phyloP scores from a whole-genome alignment of 2,113 vertebrate genomes.

The zebrafish (Danio rerio) region DNA sequence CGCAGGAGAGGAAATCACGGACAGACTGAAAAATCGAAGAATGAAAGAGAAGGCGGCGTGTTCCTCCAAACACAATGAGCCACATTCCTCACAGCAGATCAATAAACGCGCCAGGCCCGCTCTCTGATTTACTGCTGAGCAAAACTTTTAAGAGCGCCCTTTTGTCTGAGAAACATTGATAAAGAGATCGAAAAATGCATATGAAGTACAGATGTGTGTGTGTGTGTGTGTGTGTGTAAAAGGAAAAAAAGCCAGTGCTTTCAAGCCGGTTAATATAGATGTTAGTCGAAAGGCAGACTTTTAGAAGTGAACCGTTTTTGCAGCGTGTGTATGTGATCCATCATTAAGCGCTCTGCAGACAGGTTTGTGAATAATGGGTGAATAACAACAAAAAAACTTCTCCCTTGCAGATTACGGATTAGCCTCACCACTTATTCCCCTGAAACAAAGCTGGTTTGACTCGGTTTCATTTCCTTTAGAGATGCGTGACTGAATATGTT shows the following conservation, averaged over 20 bases:
- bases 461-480: slow-evolving; percentile 30
- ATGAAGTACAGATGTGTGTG: slow-evolving; percentile 17
- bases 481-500: slow-evolving; percentile 23
- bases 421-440: slow-evolving; percentile 19
- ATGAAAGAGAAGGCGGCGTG: slow-evolving; percentile 23
- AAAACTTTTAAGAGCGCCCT: neutral
- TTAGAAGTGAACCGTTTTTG: neutral
- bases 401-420: slow-evolving; percentile 42
- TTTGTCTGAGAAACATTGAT: neutral
- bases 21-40: slow-evolving; percentile 16
- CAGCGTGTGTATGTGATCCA: neutral
- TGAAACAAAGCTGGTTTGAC: slow-evolving; percentile 37
- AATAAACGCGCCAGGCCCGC: slow-evolving; percentile 26
- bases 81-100: slow-evolving; percentile 50
- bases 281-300: neutral
- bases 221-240: neutral
- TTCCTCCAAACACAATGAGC: slow-evolving; percentile 49
- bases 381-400: slow-evolving; percentile 34
- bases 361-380: slow-evolving; percentile 32
- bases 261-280: neutral
- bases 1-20: slow-evolving; percentile 27
- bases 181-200: neutral
- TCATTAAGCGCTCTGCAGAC: neutral
- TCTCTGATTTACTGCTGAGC: slow-evolving; percentile 20
- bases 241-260: neutral